phyloP scores from a whole-genome alignment of 2,888 invertebrate genomes.

The Prenolepis imparis region DNA sequence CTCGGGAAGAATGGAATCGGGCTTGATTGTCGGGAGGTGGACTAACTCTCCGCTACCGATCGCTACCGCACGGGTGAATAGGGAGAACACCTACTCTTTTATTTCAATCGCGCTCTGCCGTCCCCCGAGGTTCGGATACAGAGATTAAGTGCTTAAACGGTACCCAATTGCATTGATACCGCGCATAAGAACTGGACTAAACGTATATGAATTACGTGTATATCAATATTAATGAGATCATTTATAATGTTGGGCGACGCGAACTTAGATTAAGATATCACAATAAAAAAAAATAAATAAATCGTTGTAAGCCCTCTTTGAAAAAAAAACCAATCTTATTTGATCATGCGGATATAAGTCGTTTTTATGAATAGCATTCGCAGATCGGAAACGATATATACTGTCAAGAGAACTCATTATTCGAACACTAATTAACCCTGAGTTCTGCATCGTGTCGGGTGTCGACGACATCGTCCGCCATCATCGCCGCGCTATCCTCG shows the following conservation, averaged over 20 bases:
- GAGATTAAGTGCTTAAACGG: conserved; percentile 72
- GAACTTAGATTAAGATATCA: neutral
- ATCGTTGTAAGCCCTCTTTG: neutral
- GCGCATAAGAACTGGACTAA: conserved; percentile 17
- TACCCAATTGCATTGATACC: conserved; percentile 45
- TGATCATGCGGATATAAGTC: neutral
- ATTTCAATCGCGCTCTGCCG: conserved; percentile 68
- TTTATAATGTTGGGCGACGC: neutral
- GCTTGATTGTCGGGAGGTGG: conserved; percentile 70
- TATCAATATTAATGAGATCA: conserved; percentile 43
- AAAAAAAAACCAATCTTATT: neutral
- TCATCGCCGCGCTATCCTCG: conserved; percentile 59
- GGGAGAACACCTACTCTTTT: conserved; percentile 63
- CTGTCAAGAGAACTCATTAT: conserved; percentile 47
- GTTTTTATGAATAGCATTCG: neutral
- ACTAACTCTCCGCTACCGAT: conserved; percentile 40
- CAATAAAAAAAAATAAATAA: neutral
- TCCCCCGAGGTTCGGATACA: conserved; percentile 49
- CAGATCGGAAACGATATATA: conserved; percentile 13
- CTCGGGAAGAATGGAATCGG: conserved; percentile 34
- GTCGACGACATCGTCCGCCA: conserved; percentile 56
- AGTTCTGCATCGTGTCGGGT: conserved; percentile 38
- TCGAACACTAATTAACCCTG: conserved; percentile 69
- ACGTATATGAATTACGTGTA: conserved; percentile 14
- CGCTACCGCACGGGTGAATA: neutral